Evolutionary conservation across 2,113 vertebrate species (phyloP), one percentile per base, ranked within the genome.

Genomic region (Pipa parva): DNA sequence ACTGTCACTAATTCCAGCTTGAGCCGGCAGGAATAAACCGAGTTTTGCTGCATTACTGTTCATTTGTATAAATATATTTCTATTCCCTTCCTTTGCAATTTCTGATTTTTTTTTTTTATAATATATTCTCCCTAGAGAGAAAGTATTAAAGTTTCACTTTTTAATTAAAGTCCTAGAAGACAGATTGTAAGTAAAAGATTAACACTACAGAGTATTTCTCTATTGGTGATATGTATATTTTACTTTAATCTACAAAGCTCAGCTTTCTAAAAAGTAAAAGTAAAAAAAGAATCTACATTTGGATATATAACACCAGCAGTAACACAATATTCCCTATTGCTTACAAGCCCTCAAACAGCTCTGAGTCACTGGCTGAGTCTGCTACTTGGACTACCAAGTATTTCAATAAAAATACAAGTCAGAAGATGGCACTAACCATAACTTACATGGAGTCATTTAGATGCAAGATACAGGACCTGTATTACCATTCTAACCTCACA

Each of bases 101-200:
- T 58, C 55, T 68, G 72, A 51, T 9, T 20, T 71, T 59, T 63
- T 68, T 66, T 67, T 70, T 64, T 51, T 58, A 62, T 26, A 42
- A 42, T 42, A 55, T 18, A 37, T 45, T 66, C 70, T 65, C 65
- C 29, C 71, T 62, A 45, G 73, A 74, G 37, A 26, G 49, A 69
- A 36, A 51, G 61, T 25, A 2, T 17, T 42, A 72, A 15, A n/a
- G 26, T 71, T 49, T 78, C 15, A 72, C 71, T 57, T 63, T 74
- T 33, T 59, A 60, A 62, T 60, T 59, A 57, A 21, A 46, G 26
- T 52, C 46, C 56, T 46, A 21, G 25, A 61, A 61, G 31, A 70
- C 45, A 52, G 4, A 18, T 70, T 48, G 42, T 48, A 56, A 59
- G 24, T 21, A 25, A 39, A 70, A 54, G 55, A 42, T 42, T 58